These are phyloP conservation scores for Drosophila seguyi DNA, from an alignment of 1,140 invertebrate genomes.

Conservation along the genomic window DNA sequence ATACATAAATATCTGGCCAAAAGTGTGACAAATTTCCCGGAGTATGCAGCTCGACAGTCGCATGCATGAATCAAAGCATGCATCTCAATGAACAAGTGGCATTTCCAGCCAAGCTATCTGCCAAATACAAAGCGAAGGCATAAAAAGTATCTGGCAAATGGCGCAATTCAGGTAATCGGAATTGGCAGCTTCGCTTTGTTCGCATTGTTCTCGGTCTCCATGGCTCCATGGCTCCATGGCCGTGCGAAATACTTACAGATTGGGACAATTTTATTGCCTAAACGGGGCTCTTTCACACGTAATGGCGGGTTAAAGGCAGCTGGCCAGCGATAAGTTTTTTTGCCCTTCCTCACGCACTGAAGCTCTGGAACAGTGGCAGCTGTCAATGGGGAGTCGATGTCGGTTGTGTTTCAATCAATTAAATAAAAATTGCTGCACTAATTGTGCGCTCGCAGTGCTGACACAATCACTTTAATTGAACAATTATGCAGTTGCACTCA, in stretches of 20 bases:
- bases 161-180: slow-evolving; percentile 42
- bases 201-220: slow-evolving; percentile 22
- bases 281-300: slow-evolving; percentile 28
- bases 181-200: slow-evolving; percentile 38
- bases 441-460: slow-evolving; percentile 51
- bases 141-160: slow-evolving; percentile 44
- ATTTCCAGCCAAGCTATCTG: slow-evolving; percentile 31
- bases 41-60: slow-evolving; percentile 27
- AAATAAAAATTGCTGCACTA: slow-evolving; percentile 66
- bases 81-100: slow-evolving; percentile 41
- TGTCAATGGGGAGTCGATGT: slow-evolving; percentile 55
- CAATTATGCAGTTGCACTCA: slow-evolving; percentile 79
- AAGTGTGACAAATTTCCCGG: slow-evolving; percentile 29
- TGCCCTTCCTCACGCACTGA: slow-evolving; percentile 45
- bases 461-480: slow-evolving; percentile 77
- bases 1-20: slow-evolving; percentile 31
- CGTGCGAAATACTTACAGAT: slow-evolving; percentile 40
- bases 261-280: slow-evolving; percentile 42
- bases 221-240: slow-evolving; percentile 1
- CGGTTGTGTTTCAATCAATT: slow-evolving; percentile 63
- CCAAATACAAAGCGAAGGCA: slow-evolving; percentile 5
- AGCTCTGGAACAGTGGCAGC: background rate
- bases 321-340: slow-evolving; percentile 32
- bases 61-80: slow-evolving; percentile 32
- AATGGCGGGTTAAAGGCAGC: slow-evolving; percentile 14